Percentiles rank a stretch among this genome's conserved stretches.
phyloP scores from a whole-genome alignment of 2,888 invertebrate genomes.

The Galeruca laticollis region DNA sequence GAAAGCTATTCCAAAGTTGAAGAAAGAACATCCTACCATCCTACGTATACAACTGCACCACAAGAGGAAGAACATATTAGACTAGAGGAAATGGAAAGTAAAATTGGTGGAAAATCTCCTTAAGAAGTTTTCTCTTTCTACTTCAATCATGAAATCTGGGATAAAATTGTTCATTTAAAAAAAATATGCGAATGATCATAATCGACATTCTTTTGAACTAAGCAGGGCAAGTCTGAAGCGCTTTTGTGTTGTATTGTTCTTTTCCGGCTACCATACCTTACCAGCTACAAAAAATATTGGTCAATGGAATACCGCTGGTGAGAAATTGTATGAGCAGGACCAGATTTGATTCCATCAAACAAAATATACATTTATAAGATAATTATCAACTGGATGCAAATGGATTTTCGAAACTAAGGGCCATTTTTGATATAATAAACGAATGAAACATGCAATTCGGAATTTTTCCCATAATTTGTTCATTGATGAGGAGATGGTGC shows the following conservation, averaged over 20 bases:
- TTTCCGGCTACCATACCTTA: slow-evolving; percentile 26
- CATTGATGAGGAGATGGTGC: no score
- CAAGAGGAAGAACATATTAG: no score
- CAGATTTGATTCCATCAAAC: slow-evolving; percentile 8
- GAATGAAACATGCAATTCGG: slow-evolving; percentile 14
- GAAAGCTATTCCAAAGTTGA: neutral
- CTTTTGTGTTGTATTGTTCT: slow-evolving; percentile 24
- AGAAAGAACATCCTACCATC: no score
- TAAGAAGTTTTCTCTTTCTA: slow-evolving; percentile 28
- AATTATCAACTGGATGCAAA: slow-evolving; percentile 16
- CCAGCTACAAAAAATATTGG: no score
- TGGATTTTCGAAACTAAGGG: slow-evolving; percentile 15
- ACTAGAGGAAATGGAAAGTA: no score
- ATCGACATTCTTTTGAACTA: slow-evolving; percentile 22
- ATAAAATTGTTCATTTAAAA: slow-evolving; percentile 18
- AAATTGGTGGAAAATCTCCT: slow-evolving; percentile 20
- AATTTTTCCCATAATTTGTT: slow-evolving; percentile 17
- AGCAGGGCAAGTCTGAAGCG: slow-evolving; percentile 16
- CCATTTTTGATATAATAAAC: slow-evolving; percentile 19
- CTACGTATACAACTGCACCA: no score
- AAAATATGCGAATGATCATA: slow-evolving; percentile 29
- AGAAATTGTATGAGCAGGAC: no score
- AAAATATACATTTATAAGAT: slow-evolving; percentile 28
- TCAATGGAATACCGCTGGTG: no score
- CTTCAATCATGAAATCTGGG: slow-evolving; percentile 27